Evolutionary conservation across 2,888 invertebrate species (phyloP).

Genomic region (Aplocera efformata): DNA sequence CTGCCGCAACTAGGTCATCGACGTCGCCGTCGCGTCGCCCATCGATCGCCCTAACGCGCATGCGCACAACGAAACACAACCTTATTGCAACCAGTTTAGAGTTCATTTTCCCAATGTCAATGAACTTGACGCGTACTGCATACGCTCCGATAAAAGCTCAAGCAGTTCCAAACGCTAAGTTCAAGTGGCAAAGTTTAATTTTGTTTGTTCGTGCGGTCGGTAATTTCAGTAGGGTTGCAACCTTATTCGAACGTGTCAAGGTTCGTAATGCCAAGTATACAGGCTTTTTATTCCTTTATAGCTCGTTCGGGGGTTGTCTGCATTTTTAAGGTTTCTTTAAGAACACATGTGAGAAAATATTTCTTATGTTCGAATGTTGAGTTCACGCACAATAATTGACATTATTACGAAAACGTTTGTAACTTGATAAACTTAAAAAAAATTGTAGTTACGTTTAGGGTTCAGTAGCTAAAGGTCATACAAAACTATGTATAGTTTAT

Average conservation of each 20-base stretch:
- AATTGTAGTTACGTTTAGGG: no score
- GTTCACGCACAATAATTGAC: no score
- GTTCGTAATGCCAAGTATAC: constrained; percentile 12
- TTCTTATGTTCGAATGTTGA: no score
- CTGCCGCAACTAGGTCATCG: constrained; percentile 62
- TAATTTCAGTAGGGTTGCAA: constrained; percentile 11
- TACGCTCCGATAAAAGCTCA: not conserved
- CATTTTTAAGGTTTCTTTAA: not conserved
- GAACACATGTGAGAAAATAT: no score
- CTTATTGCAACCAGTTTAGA: constrained; percentile 25
- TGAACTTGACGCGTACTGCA: constrained; percentile 16
- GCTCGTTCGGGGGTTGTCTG: not conserved
- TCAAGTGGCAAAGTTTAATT: constrained; percentile 1
- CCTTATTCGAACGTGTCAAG: constrained; percentile 19
- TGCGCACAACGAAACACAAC: constrained; percentile 42
- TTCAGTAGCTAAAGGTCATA: no score
- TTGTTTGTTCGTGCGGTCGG: not conserved
- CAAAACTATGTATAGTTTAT: no score
- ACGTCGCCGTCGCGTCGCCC: constrained; percentile 58
- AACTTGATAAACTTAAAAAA: no score
- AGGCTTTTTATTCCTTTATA: not conserved
- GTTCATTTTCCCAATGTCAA: constrained; percentile 22
- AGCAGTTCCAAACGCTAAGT: constrained; percentile 1
- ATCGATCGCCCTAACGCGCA: constrained; percentile 67
- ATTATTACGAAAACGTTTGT: no score